Base-by-base conservation (phyloP, 2,888 invertebrate genomes). In the Anthoptus insignis region DNA sequence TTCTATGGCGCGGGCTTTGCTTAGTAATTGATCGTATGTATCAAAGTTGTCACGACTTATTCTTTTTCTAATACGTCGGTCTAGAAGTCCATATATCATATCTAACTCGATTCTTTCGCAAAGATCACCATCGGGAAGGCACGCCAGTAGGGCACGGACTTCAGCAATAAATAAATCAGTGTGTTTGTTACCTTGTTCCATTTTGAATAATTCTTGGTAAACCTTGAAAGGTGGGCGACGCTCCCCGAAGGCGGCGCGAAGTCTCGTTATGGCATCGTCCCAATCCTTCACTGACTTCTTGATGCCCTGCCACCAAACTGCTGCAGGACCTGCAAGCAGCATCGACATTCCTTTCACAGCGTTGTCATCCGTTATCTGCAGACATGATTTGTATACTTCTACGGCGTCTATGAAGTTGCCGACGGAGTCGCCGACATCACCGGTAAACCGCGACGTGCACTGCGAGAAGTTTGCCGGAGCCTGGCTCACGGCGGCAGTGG, bases 321-420 rank as follows among this genome's bases (percentile, higher is more conserved):
- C 45, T 21, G 45, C 45, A 22, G 45, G 45, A 1, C 45, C 45
- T 11, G 21, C 45, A 11, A 45, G 22, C 13, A 45, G 11, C 21
- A 45, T 21, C 7, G 45, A 45, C 11, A 45, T 13, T 5, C 45
- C 32, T 11, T 22, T 11, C 2, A 45, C 21, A 22, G 45, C 45
- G 22, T 45, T 45, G 11, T 45, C 45, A 22, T 45, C 45, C 21
- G 83, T 82, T 81, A 84, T 83, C 81, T 82, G 65, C 67, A 68
- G 54, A 73, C 69, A 71, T 80, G 77, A 81, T 81, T 82, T 78
- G 79, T 75, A 47, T 4, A 47, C 47, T 22, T 21, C 47, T 4
- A 47, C 47, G 22, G 47, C 19, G 6, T 47, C 47, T 11, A 47
- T 47, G 6, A 47, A 47, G 22, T 4, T n/a, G 1, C n/a, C 47